phyloP scores from a whole-genome alignment of 2,113 vertebrate species.

The Eptesicus fuscus region DNA sequence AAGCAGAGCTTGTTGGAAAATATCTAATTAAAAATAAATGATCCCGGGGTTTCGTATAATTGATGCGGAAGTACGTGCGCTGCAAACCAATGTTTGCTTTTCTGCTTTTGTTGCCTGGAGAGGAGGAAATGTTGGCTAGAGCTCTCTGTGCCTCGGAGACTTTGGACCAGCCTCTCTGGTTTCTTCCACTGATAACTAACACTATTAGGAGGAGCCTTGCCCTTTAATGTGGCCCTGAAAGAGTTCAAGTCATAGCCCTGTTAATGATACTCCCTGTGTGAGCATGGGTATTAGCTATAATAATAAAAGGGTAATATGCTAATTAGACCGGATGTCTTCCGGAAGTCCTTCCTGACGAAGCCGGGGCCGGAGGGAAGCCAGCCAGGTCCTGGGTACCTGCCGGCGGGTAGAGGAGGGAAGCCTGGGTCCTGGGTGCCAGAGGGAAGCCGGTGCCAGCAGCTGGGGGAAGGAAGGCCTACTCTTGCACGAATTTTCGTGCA shows the following conservation, averaged over 20 bases:
- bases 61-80: neutral
- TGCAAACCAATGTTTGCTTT: conserved; percentile 22
- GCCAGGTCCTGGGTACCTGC: no score
- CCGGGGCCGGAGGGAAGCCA: no score
- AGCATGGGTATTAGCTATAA: neutral
- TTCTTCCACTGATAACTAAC: neutral
- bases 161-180: neutral
- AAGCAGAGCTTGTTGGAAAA: neutral
- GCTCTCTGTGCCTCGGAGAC: neutral
- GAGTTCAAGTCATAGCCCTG: neutral
- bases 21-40: conserved; percentile 27
- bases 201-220: neutral
- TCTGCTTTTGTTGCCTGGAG: conserved; percentile 40
- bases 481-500: no score
- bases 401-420: no score
- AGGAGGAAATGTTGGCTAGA: neutral
- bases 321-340: no score
- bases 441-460: no score
- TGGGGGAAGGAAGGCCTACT: no score
- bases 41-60: neutral
- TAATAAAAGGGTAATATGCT: no score
- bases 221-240: neutral
- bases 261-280: neutral
- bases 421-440: no score
- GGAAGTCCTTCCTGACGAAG: no score